Evolutionary conservation across 2,797 vertebrate genomes (phyloP).

Genomic region (Gallinago solitaria): DNA sequence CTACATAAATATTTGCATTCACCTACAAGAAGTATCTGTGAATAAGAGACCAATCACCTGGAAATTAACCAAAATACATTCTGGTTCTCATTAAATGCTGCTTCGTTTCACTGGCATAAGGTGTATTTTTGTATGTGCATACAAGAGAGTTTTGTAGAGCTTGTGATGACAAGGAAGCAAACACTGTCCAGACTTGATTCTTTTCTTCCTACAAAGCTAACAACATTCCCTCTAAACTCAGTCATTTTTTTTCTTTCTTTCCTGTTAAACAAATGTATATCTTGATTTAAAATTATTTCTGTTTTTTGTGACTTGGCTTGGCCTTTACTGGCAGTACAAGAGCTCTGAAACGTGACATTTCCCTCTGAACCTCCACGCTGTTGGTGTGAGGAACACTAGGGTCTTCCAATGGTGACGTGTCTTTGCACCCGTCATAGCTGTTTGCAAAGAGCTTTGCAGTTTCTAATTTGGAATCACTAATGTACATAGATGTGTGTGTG

Average conservation of each 20-base stretch:
- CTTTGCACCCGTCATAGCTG: not conserved
- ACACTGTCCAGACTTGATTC: constrained; percentile 44
- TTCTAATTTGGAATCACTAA: not conserved
- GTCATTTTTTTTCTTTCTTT: not conserved
- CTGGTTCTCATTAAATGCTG: not conserved
- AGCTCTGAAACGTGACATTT: not conserved
- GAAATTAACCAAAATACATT: not conserved
- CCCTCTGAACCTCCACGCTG: not conserved
- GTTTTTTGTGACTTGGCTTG: not conserved
- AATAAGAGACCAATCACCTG: constrained; percentile 26
- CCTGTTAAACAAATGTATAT: not conserved
- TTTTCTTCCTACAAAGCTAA: not conserved
- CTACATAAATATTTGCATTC: constrained; percentile 18
- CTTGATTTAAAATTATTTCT: not conserved
- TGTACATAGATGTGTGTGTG: rapidly evolving
- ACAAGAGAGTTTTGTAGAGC: constrained; percentile 4
- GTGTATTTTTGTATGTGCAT: not conserved
- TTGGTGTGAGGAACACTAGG: not conserved
- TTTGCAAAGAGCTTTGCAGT: not conserved
- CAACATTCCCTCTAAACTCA: constrained; percentile 1
- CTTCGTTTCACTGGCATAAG: not conserved
- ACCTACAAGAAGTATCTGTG: not conserved
- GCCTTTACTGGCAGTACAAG: not conserved
- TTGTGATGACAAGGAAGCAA: constrained; percentile 27
- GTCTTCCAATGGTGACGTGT: rapidly evolving